A percentile compares a stretch with the other conserved stretches of the same genome.
These are phyloP conservation scores for Teleogryllus occipitalis DNA, from an alignment of 1,140 invertebrate genomes.

Conservation along the genomic window DNA sequence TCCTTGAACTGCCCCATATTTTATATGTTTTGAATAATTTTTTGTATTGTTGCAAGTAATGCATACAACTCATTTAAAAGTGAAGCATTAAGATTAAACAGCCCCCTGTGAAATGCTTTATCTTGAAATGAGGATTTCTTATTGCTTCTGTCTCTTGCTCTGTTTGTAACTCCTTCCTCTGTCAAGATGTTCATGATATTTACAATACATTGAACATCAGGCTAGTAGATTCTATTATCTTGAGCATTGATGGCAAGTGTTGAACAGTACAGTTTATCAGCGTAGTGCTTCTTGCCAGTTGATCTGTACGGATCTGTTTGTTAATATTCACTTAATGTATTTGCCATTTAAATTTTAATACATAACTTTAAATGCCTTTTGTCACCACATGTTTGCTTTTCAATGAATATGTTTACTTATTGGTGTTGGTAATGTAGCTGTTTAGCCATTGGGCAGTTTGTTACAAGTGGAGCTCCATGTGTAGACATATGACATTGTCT, in stretches of 20 bases:
- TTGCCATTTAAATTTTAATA: too few species aligned
- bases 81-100: not conserved
- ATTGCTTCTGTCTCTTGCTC: not conserved
- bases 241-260: too few species aligned
- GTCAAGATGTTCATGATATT: too few species aligned
- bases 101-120: not conserved
- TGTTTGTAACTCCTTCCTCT: not conserved
- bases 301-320: too few species aligned
- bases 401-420: not conserved
- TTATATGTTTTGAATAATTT: not conserved
- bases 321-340: too few species aligned
- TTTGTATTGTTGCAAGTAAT: not conserved
- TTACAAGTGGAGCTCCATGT: not conserved
- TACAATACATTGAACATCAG: too few species aligned
- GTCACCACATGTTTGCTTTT: not conserved
- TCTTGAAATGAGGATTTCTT: not conserved
- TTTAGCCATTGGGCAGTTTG: not conserved
- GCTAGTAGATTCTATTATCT: too few species aligned
- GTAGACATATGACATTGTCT: not conserved
- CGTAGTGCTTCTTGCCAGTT: too few species aligned
- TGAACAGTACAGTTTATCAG: too few species aligned
- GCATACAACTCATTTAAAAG: not conserved
- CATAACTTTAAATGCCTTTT: too few species aligned
- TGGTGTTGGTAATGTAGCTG: not conserved
- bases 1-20: constrained; percentile 3